Evolutionary conservation across 1,140 invertebrate genomes (phyloP).

Genomic region (Hyposmocoma kahamanoa): DNA sequence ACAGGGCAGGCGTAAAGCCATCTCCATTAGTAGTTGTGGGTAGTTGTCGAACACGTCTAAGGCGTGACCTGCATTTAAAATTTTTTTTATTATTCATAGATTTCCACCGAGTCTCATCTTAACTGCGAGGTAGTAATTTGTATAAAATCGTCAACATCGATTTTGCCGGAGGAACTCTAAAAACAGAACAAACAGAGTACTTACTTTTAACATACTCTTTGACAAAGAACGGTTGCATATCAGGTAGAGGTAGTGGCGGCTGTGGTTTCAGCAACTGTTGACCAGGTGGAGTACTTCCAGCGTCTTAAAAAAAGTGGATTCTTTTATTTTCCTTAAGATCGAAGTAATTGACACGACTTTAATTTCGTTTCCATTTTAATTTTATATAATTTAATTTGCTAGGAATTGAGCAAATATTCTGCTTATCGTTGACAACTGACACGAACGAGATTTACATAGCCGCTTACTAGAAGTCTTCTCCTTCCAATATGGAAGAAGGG

Average conservation of each 20-base stretch:
- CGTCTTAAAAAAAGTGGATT: slow-evolving; percentile 28
- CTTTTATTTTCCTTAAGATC: too few relatives aligned
- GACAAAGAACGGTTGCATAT: slow-evolving; percentile 97
- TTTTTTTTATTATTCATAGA: too few relatives aligned
- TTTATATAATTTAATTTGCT: too few relatives aligned
- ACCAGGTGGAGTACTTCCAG: slow-evolving; percentile 33
- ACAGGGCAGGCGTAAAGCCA: slow-evolving; percentile 94
- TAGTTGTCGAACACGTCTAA: slow-evolving; percentile 96
- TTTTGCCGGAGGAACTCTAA: neutral
- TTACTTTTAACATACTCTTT: slow-evolving; percentile 91
- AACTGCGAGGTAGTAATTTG: too few relatives aligned
- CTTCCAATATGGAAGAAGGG: slow-evolving; percentile 89
- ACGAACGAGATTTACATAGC: too few relatives aligned
- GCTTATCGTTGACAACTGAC: too few relatives aligned
- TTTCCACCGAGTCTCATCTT: too few relatives aligned
- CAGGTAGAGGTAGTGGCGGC: slow-evolving; percentile 85
- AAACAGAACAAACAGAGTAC: slow-evolving; percentile 11
- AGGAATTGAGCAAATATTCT: too few relatives aligned
- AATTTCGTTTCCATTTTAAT: too few relatives aligned
- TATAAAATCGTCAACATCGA: neutral
- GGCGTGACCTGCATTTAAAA: slow-evolving; percentile 82
- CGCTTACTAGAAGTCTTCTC: slow-evolving; percentile 49
- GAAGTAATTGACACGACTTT: too few relatives aligned
- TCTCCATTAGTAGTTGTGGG: slow-evolving; percentile 94
- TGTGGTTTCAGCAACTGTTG: slow-evolving; percentile 85